Evolutionary conservation across 2,797 vertebrate species (phyloP).

Genomic region (Sebastes kiyomatsui): DNA sequence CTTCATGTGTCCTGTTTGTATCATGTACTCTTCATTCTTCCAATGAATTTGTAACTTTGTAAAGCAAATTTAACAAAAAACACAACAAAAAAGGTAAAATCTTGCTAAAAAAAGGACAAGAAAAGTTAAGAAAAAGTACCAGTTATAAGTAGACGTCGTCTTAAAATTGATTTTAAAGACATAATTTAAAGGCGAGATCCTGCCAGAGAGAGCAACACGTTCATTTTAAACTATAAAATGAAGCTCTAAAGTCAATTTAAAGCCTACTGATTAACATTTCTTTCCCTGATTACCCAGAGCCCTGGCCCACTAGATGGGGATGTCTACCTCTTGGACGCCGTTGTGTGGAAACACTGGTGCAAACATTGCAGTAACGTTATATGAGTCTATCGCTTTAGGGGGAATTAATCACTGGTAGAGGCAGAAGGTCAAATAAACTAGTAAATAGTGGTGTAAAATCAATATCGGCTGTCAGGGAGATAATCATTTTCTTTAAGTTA

Average conservation of each 20-base stretch:
- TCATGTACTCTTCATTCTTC: background rate
- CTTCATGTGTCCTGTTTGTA: background rate
- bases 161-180: background rate
- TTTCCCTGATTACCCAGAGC: background rate
- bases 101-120: background rate
- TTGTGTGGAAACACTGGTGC: background rate
- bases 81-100: background rate
- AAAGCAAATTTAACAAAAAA: background rate
- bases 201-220: background rate
- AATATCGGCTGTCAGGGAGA: background rate
- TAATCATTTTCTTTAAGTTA: background rate
- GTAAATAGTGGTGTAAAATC: conserved; percentile 7
- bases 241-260: background rate
- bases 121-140: background rate
- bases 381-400: background rate
- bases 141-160: background rate
- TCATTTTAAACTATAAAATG: background rate
- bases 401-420: background rate
- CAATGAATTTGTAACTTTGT: background rate
- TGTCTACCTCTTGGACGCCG: conserved; percentile 27
- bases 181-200: background rate
- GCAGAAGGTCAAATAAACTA: conserved; percentile 16
- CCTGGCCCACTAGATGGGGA: conserved; percentile 58
- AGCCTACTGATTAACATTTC: conserved; percentile 5
- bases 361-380: background rate